Percentiles rank a stretch among this genome's conserved stretches.
These are phyloP conservation scores for Parus major DNA, from an alignment of 2,113 vertebrate genomes.

Conservation along the genomic window DNA sequence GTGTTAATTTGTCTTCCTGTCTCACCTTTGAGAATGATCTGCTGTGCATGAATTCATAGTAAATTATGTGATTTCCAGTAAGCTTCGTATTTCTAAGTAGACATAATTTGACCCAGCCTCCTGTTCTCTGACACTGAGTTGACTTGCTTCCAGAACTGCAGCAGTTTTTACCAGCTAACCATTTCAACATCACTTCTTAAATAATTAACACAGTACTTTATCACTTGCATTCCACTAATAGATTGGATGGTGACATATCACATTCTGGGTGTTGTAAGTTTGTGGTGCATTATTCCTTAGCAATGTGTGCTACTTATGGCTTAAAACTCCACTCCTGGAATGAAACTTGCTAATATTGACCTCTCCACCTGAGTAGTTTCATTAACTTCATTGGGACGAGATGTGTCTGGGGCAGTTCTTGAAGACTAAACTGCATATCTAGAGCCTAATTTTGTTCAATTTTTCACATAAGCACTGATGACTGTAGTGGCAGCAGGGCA, in stretches of 20 bases:
- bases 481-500: neutral
- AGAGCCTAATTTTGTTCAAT: neutral
- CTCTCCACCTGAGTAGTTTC: neutral
- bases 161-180: constrained; percentile 15
- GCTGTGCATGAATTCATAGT: neutral
- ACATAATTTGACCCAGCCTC: neutral
- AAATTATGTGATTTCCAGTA: neutral
- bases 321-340: neutral
- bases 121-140: neutral
- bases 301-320: neutral
- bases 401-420: neutral
- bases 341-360: neutral
- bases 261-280: neutral
- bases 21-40: neutral
- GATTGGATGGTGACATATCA: constrained; percentile 17
- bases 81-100: neutral
- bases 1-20: neutral
- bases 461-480: neutral
- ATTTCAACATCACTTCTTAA: constrained; percentile 45
- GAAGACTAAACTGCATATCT: neutral
- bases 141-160: neutral
- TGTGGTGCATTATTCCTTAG: constrained; percentile 1
- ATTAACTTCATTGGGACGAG: neutral
- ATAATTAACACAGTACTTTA: constrained; percentile 18
- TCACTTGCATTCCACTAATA: constrained; percentile 52